Evolutionary conservation across 1,140 invertebrate genomes (phyloP).

Genomic region (Megathymus violae): DNA sequence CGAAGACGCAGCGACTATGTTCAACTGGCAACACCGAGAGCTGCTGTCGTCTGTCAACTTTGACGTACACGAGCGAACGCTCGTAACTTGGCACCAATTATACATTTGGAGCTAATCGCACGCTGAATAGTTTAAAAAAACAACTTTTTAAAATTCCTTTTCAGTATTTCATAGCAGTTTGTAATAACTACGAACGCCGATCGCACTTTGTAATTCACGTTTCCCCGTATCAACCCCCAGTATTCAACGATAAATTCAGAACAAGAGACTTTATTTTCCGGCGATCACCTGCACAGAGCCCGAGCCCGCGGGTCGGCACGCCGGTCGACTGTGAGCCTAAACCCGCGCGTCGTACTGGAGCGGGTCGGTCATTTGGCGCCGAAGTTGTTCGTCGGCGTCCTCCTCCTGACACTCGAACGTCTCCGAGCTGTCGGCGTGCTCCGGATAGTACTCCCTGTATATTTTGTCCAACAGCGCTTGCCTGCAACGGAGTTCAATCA

Average conservation of each 20-base stretch:
- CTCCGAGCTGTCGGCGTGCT: constrained; percentile 74
- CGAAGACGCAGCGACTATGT: not conserved
- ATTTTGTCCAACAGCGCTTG: constrained; percentile 77
- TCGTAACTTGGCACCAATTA: too few relatives aligned
- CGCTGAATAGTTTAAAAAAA: too few relatives aligned
- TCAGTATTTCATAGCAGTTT: not conserved
- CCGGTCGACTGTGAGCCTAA: constrained; percentile 18
- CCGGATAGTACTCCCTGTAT: constrained; percentile 78
- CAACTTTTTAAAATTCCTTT: not conserved
- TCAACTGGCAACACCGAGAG: not conserved
- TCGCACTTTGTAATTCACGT: too few relatives aligned
- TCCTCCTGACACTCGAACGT: constrained; percentile 74
- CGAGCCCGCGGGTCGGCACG: not conserved
- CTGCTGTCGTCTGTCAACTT: not conserved
- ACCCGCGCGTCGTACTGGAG: constrained; percentile 20
- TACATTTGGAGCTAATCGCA: too few relatives aligned
- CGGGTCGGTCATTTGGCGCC: constrained; percentile 50
- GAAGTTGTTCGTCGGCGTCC: constrained; percentile 64
- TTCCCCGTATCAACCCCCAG: too few relatives aligned
- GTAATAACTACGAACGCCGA: not conserved
- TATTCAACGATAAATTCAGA: not conserved
- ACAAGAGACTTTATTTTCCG: not conserved
- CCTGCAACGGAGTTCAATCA: constrained; percentile 53
- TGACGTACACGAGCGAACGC: not conserved
- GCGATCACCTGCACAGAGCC: constrained; percentile 9